Percentiles rank a stretch among this genome's conserved stretches.
phyloP scores from a whole-genome alignment of 2,113 vertebrate species.

The Sylvia atricapilla region DNA sequence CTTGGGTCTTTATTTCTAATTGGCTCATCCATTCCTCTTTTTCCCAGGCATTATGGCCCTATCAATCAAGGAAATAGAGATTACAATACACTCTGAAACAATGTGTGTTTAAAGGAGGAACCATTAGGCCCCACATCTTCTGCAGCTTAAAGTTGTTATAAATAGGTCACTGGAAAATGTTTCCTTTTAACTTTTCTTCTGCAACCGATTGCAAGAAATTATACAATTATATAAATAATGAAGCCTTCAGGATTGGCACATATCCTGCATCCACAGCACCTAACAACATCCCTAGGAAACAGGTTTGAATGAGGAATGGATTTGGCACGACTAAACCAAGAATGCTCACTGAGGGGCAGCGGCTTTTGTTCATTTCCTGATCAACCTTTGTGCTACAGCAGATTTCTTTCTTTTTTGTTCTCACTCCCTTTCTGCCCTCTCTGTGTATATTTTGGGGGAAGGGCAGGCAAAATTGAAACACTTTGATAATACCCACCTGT shows the following conservation, averaged over 20 bases:
- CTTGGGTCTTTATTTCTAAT: slow-evolving; percentile 22
- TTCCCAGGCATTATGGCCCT: slow-evolving; percentile 5
- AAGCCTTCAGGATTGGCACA: background rate
- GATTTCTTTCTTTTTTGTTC: background rate
- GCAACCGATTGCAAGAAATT: background rate
- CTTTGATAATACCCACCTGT: background rate
- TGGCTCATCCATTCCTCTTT: slow-evolving; percentile 7
- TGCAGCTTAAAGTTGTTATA: background rate
- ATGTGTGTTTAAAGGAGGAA: background rate
- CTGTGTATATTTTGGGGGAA: background rate
- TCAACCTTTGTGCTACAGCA: background rate
- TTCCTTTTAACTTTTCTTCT: background rate
- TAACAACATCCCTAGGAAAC: background rate
- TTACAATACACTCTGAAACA: slow-evolving; percentile 12
- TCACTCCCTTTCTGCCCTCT: background rate
- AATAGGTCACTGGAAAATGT: background rate
- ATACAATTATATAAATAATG: background rate
- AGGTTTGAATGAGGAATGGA: background rate
- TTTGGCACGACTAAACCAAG: background rate
- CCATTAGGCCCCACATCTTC: background rate
- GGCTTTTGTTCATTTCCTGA: background rate
- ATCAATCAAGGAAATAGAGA: slow-evolving; percentile 45
- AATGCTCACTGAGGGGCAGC: background rate
- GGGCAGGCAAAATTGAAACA: background rate
- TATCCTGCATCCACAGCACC: background rate